Conservation (phyloP, 1,140 invertebrate species). For the Drosophila trapezifrons region DNA sequence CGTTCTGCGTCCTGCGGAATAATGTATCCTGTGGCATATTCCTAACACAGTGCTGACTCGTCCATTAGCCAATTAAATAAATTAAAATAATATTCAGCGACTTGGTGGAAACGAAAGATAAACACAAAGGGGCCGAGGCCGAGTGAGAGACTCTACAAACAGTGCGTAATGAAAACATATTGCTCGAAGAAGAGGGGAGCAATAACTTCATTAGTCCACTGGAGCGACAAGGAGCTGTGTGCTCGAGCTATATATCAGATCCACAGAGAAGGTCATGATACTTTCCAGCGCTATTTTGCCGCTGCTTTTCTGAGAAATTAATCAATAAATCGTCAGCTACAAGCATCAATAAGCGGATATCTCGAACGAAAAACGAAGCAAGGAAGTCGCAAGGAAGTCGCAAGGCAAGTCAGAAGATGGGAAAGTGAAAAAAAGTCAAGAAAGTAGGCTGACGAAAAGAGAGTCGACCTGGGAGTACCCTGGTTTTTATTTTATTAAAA, state of each 20-base stretch:
- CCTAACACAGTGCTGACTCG: constrained; percentile 34
- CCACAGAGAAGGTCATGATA: constrained; percentile 18
- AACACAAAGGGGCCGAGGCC: constrained; percentile 18
- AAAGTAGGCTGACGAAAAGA: constrained; percentile 24
- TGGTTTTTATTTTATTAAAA: background rate
- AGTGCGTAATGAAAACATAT: constrained; percentile 75
- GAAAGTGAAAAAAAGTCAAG: constrained; percentile 60
- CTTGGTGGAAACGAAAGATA: constrained; percentile 34
- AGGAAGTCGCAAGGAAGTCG: constrained; percentile 40
- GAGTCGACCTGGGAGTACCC: background rate
- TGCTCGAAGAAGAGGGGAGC: constrained; percentile 39
- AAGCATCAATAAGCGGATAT: constrained; percentile 72
- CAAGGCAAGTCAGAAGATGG: constrained; percentile 36
- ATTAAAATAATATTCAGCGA: constrained; percentile 73
- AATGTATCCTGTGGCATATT: constrained; percentile 43
- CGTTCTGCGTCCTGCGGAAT: constrained; percentile 21
- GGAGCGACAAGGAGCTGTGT: constrained; percentile 57
- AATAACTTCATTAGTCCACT: constrained; percentile 73
- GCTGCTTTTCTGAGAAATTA: constrained; percentile 24
- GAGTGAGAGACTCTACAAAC: constrained; percentile 25
- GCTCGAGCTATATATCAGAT: constrained; percentile 30
- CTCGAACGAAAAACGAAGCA: constrained; percentile 11
- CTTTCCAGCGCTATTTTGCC: constrained; percentile 4
- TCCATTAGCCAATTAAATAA: constrained; percentile 72
- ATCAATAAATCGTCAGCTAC: constrained; percentile 75